A percentile compares a stretch with the other conserved stretches of the same genome.
Evolutionary conservation across 2,797 vertebrate genomes (phyloP).

Genomic region (Scolopax rusticola): DNA sequence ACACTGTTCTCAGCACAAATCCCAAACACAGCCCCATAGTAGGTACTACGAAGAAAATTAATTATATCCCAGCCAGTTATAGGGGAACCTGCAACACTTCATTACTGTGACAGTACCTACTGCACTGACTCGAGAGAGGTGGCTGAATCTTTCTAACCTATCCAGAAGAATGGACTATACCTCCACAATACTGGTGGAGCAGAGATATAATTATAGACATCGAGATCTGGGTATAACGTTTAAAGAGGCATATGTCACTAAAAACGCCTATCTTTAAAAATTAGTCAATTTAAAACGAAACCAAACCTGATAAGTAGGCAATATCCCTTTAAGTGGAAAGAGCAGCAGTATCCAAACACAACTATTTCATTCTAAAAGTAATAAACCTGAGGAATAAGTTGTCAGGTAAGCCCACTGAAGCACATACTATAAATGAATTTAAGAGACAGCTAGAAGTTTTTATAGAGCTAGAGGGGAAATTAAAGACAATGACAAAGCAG

Average conservation of each 20-base stretch:
- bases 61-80: neutral
- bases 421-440: constrained; percentile 71
- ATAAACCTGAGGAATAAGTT: constrained; percentile 68
- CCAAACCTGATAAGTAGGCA: constrained; percentile 31
- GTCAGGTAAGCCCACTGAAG: constrained; percentile 63
- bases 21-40: neutral
- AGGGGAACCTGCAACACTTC: accelerated
- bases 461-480: constrained; percentile 58
- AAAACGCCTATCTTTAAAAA: constrained; percentile 32
- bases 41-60: neutral
- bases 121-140: neutral
- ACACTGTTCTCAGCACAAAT: neutral
- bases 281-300: constrained; percentile 46
- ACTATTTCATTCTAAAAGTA: constrained; percentile 67
- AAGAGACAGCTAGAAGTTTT: constrained; percentile 62
- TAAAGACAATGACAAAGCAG: constrained; percentile 61
- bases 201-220: constrained; percentile 56
- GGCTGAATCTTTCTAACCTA: neutral
- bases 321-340: constrained; percentile 51
- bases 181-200: neutral
- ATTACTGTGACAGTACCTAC: neutral
- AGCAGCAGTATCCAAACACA: constrained; percentile 40
- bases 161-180: neutral
- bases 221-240: neutral
- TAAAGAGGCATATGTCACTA: neutral